Percentiles rank a stretch among this genome's conserved stretches.
phyloP scores from a whole-genome alignment of 2,888 invertebrate species.

The Baccha elongata region DNA sequence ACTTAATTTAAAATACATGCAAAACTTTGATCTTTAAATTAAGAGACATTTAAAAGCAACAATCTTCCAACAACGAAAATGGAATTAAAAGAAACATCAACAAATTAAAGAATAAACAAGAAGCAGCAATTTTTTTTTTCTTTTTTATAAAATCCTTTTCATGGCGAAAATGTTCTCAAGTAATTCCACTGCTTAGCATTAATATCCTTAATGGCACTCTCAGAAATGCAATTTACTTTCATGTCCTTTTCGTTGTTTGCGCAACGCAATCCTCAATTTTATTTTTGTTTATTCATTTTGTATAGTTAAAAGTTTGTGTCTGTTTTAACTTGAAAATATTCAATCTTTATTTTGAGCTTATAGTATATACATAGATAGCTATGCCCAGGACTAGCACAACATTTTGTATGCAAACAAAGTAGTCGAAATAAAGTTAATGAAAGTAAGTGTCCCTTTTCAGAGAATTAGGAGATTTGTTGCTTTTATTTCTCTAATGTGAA shows the following conservation, averaged over 20 bases:
- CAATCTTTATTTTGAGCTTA: no score
- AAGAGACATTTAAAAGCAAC: slow-evolving; percentile 8
- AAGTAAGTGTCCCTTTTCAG: slow-evolving; percentile 38
- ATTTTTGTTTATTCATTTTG: slow-evolving; percentile 25
- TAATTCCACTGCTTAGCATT: slow-evolving; percentile 49
- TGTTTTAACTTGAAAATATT: slow-evolving; percentile 4
- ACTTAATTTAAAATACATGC: slow-evolving; percentile 50
- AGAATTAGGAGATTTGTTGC: slow-evolving; percentile 44
- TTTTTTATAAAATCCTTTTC: slow-evolving; percentile 17
- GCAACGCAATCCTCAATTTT: slow-evolving; percentile 15
- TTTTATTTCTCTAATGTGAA: neutral
- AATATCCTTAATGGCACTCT: slow-evolving; percentile 60
- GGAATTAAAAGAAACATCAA: neutral
- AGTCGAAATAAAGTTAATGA: slow-evolving; percentile 53
- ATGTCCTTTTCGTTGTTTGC: slow-evolving; percentile 55
- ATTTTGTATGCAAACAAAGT: slow-evolving; percentile 44
- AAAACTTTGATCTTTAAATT: slow-evolving; percentile 32
- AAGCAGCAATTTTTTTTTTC: neutral
- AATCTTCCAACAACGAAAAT: slow-evolving; percentile 11
- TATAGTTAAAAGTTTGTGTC: slow-evolving; percentile 14
- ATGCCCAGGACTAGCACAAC: slow-evolving; percentile 10
- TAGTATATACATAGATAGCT: no score
- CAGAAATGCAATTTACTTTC: slow-evolving; percentile 49
- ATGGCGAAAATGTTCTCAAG: slow-evolving; percentile 44
- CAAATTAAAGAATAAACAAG: neutral